A percentile compares a stretch with the other conserved stretches of the same genome.
These are phyloP conservation scores for Oxyura jamaicensis DNA, from an alignment of 2,113 vertebrate species.

Conservation along the genomic window DNA sequence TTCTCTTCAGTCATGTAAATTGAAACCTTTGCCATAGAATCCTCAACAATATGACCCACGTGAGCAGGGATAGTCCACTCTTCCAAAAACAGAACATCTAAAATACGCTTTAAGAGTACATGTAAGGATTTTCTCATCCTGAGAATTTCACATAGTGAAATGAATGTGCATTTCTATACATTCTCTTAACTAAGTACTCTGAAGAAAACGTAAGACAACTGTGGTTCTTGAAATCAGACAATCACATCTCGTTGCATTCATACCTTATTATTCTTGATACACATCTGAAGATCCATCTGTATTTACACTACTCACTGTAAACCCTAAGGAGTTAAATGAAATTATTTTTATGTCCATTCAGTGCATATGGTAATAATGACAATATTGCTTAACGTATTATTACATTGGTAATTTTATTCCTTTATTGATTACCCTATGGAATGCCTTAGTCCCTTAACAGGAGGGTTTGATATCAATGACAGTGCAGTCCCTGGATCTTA, in stretches of 20 bases:
- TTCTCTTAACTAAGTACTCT: background rate
- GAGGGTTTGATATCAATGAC: background rate
- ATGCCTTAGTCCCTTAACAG: background rate
- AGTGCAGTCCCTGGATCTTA: background rate
- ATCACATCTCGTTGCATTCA: background rate
- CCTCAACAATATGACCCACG: background rate
- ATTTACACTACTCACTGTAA: background rate
- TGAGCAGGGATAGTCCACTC: background rate
- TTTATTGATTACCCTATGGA: background rate
- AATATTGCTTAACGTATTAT: background rate
- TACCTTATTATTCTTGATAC: background rate
- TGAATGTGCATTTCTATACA: background rate
- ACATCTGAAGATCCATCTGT: background rate
- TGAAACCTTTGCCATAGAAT: background rate
- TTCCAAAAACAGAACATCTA: background rate
- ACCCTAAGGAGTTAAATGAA: background rate
- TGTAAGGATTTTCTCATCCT: background rate
- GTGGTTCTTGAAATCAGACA: background rate
- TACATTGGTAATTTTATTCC: background rate
- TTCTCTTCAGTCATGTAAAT: background rate
- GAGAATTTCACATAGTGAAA: background rate
- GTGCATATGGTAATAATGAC: background rate
- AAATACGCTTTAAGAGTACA: background rate
- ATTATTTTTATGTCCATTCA: background rate
- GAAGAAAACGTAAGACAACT: background rate